Conservation (phyloP, 2,888 invertebrate species). For the Philaethria dido region DNA sequence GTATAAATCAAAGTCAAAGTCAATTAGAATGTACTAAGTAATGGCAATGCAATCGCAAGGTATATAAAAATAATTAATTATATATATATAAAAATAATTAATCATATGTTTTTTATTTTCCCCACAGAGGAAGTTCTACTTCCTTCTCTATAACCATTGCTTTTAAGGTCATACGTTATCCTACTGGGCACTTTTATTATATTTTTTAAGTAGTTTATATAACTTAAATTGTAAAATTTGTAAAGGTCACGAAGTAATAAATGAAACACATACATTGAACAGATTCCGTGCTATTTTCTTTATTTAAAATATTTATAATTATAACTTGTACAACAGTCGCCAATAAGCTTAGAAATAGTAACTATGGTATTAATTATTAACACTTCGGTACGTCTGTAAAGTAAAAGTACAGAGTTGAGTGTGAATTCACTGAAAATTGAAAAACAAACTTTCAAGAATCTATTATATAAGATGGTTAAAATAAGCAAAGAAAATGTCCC, state of each 20-base stretch:
- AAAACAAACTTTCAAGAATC: constrained; percentile 4
- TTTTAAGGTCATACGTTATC: too few relatives aligned
- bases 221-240: neutral
- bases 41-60: too few relatives aligned
- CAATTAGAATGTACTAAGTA: too few relatives aligned
- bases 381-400: constrained; percentile 44
- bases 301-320: constrained; percentile 53
- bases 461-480: constrained; percentile 13
- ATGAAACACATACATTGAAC: constrained; percentile 65
- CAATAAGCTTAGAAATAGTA: constrained; percentile 58
- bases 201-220: neutral
- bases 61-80: too few relatives aligned
- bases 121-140: too few relatives aligned
- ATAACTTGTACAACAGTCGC: constrained; percentile 69
- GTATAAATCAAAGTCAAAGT: too few relatives aligned
- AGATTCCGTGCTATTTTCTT: constrained; percentile 75
- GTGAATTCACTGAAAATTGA: constrained; percentile 21
- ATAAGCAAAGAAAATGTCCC: constrained; percentile 10
- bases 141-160: too few relatives aligned
- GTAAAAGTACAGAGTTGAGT: constrained; percentile 45
- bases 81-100: too few relatives aligned
- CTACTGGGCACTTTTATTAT: too few relatives aligned
- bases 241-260: neutral
- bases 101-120: too few relatives aligned
- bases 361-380: constrained; percentile 35